phyloP scores from a whole-genome alignment of 2,113 vertebrate genomes.

The Malurus elegans region DNA sequence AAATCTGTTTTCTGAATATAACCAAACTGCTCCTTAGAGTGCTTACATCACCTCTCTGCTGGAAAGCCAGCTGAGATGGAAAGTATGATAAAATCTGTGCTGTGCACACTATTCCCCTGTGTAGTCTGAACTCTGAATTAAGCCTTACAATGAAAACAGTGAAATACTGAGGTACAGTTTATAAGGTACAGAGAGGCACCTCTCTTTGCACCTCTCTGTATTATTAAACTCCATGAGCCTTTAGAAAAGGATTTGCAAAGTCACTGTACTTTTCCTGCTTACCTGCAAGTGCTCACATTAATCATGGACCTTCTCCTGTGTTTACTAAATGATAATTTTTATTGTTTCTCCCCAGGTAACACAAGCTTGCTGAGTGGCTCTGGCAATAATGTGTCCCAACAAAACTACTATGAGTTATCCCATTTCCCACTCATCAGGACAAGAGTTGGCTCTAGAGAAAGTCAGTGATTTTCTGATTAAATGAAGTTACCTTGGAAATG shows the following conservation, averaged over 20 bases:
- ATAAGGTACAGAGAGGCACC: background rate
- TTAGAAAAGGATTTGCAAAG: background rate
- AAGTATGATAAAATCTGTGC: background rate
- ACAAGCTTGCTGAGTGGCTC: background rate
- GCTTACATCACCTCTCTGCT: conserved; percentile 4
- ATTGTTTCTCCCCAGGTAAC: background rate
- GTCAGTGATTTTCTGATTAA: background rate
- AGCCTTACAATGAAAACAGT: background rate
- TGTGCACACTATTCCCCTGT: background rate
- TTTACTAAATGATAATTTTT: background rate
- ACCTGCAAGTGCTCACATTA: background rate
- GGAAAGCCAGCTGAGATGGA: background rate
- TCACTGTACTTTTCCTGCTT: background rate
- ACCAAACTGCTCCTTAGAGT: conserved; percentile 1
- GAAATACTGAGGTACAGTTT: background rate
- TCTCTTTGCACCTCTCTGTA: background rate
- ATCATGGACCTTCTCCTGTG: background rate
- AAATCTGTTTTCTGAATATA: background rate
- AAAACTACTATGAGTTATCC: background rate
- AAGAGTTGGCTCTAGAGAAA: background rate
- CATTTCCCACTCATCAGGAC: background rate
- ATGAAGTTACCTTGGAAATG: background rate
- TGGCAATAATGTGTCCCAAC: background rate
- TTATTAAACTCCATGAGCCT: background rate
- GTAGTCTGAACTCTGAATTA: background rate